Base-by-base conservation (phyloP, 2,113 vertebrate species). In the Recurvirostra avosetta region DNA sequence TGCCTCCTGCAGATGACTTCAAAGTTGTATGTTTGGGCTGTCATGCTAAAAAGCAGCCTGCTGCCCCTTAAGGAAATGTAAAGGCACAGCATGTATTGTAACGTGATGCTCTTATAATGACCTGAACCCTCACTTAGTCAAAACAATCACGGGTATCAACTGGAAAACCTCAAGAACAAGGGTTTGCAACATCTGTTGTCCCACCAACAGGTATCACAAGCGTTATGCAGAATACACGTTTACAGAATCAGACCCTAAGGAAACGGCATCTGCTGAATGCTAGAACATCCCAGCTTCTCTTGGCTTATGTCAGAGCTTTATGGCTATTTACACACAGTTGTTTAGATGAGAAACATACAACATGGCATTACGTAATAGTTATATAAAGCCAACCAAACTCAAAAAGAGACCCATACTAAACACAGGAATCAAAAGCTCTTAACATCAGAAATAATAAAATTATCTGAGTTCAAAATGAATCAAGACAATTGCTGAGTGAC, bases 361-460 rank as follows among this genome's bases (percentile, higher is more conserved):
- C 1, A 4, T 85, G 81, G 49, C 53, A 50, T 58, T 50, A 22
- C 1, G 1, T 71, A 75, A 74, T 5, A 12, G 43, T 72, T 92
- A 83, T 12, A 86, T 81, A 83, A 10, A 90, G 67, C 56, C n/a
- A 86, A 20, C 12, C 40, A 81, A 27, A 61, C 34, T 68, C 2
- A 16, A 74, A 73, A 91, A 36, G 78, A 88, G 87, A 75, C 58
- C 20, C 59, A 9, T n/a, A 26, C 49, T 59, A 17, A 87, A 86
- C 32, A 14, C 75, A 95, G 83, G 38, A 91, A 86, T 92, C 49
- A 67, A 85, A 81, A 61, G 18, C 86, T 91, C 61, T 91, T 53
- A 78, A 76, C 85, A 74, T 11, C 70, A 70, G 70, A 95, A 87
- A 79, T 62, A 66, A 90, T 80, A 76, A 90, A 97, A 94, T 96